Evolutionary conservation across 2,888 invertebrate species (phyloP).

Genomic region (Calliopum simillimum): DNA sequence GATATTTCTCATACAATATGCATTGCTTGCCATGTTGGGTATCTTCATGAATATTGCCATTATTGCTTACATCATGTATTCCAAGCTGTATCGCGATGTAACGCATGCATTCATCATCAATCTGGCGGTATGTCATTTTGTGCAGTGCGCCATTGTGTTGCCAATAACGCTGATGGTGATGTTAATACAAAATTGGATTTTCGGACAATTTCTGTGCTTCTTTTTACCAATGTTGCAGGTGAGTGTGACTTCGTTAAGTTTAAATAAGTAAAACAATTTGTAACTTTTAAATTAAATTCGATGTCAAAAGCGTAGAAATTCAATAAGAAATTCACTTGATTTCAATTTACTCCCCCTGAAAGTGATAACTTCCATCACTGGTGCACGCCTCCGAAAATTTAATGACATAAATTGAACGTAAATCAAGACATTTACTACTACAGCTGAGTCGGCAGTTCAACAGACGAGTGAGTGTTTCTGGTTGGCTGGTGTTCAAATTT

Average conservation of each 20-base stretch:
- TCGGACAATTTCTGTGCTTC: slow-evolving; percentile 78
- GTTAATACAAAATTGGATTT: slow-evolving; percentile 78
- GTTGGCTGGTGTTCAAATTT: no score
- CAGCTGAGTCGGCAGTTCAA: no score
- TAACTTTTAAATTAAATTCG: no score
- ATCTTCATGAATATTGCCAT: slow-evolving; percentile 72
- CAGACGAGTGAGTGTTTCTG: no score
- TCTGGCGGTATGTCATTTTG: slow-evolving; percentile 74
- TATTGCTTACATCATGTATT: slow-evolving; percentile 69
- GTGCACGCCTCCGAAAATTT: no score
- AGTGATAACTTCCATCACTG: no score
- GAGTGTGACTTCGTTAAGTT: no score
- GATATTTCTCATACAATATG: slow-evolving; percentile 74
- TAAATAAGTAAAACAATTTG: background rate
- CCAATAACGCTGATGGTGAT: slow-evolving; percentile 77
- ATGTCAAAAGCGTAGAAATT: no score
- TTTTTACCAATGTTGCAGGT: slow-evolving; percentile 81
- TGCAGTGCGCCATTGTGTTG: slow-evolving; percentile 76
- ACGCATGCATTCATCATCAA: slow-evolving; percentile 77
- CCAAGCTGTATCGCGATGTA: slow-evolving; percentile 72
- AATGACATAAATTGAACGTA: no score
- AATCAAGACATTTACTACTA: no score
- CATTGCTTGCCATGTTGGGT: slow-evolving; percentile 71
- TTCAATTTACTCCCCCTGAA: no score
- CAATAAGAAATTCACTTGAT: no score